Base-by-base conservation (phyloP, 2,797 vertebrate genomes). In the Manis javanica region DNA sequence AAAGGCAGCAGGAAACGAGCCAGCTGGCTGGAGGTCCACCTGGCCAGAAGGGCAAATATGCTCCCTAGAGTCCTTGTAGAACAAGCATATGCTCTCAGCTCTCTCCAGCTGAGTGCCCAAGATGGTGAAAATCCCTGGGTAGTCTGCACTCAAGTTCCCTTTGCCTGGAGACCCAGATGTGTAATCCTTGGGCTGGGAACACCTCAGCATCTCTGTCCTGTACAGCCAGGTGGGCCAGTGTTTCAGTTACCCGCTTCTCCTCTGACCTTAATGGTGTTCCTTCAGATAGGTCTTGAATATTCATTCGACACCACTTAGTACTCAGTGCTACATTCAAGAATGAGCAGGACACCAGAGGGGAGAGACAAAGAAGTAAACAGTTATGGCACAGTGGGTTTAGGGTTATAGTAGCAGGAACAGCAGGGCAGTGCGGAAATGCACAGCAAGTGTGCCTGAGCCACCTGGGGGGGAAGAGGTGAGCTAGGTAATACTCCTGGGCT, bases 1-100 rank as follows among this genome's bases (percentile, higher is more conserved):
- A 79, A 74, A 87, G 82, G 74, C 21, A n/a, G 74, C 49, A 89
- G 78, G 81, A 94, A 92, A 59, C 29, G 34, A 78, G 89, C 42
- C 81, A 57, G 9, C 24, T 5, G 53, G 53, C 16, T 18, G 39
- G 53, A 81, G 4, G 31, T 4, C 31, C 37, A 16, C 15, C 26
- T 5, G 4, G 51, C 57, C 66, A 24, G 29, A 74, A 66, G 29
- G 46, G 46, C 19, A 61, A 68, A n/a, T 31, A 66, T 63, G 26
- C 68, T 75, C 79, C 12, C 24, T 3, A 81, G 53, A 39, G 5
- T 29, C 34, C 71, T 84, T 2, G 3, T 19, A 37, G 24, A 79
- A 37, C 66, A 88, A 88, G 46, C 18, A 46, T 18, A 11, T 23
- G 31, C 53, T 78, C 61, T 29, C 39, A 19, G 24, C 74, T 63